Base-by-base conservation (phyloP, 2,797 vertebrate genomes). In the Syngnathus rostellatus region DNA sequence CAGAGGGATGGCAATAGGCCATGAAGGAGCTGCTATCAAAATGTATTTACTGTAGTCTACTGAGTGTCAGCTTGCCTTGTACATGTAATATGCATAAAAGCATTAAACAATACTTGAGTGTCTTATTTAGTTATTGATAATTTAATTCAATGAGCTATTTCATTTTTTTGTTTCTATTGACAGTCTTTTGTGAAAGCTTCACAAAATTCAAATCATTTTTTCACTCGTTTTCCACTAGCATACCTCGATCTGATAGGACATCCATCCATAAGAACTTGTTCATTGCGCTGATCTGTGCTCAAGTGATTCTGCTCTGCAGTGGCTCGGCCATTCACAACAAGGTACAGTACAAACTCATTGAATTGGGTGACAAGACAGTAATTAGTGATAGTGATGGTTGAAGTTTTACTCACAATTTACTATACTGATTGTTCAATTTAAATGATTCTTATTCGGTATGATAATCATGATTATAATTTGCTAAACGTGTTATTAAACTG, bases 231-330 rank as follows among this genome's bases (percentile, higher is more conserved):
- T 41, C 16, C 60, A 8, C 60, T 25, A 93, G 92, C 67, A 93
- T 93, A 67, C 92, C 92, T 45, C 91, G 88, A 81, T 93, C 92
- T 1, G 92, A 92, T 61, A 81, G 92, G 66, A 93, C 88, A 4
- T 90, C 91, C 48, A 90, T 93, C 75, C 91, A 93, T 73, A 92
- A 89, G 81, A 93, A 93, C 81, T 86, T 93, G 50, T 92, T 91
- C 66, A 68, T 91, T 2, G 86, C 91, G 67, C 81, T 93, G 63
- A 90, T 86, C 67, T 90, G 89, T 11, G 92, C 92, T 48, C 92
- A 93, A 80, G 88, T 93, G 55, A 86, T 92, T 61, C 85, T 93
- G 41, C 91, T 93, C 41, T 92, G 92, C 84, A 92, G 91, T 41
- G 89, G 90, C 64, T 91, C 92, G 14, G 91, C 91, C 17, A 83